Percentiles rank a stretch among this genome's conserved stretches.
Evolutionary conservation across 2,797 vertebrate genomes (phyloP).

Genomic region (Phalanger gymnotis): DNA sequence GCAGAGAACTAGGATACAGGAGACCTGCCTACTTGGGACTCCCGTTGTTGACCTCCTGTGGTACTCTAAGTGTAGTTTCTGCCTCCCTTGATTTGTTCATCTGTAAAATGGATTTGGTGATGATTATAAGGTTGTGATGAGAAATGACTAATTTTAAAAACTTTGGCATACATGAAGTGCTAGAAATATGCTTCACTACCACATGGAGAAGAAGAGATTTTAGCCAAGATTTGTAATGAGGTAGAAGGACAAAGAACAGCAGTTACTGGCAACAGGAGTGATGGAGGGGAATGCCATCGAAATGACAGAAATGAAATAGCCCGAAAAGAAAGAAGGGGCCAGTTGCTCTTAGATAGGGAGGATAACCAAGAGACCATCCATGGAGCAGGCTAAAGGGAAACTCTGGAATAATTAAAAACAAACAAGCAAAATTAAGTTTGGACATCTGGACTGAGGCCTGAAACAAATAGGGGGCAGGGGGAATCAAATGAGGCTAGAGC

Average conservation of each 20-base stretch:
- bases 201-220: conserved; percentile 53
- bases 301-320: not conserved
- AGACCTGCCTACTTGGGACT: not conserved
- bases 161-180: conserved; percentile 38
- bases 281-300: not conserved
- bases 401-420: conserved; percentile 41
- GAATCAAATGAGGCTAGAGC: conserved; percentile 1
- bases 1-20: not conserved
- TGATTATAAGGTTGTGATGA: conserved; percentile 50
- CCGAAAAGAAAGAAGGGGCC: not conserved
- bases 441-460: conserved; percentile 25
- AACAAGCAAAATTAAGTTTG: not conserved
- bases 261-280: conserved; percentile 21
- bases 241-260: conserved; percentile 45
- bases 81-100: conserved; percentile 39
- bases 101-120: conserved; percentile 58
- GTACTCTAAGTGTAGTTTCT: not conserved
- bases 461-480: not conserved
- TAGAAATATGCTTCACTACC: conserved; percentile 65
- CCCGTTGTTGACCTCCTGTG: conserved; percentile 3
- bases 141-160: conserved; percentile 57
- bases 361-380: conserved; percentile 20
- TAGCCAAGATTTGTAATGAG: conserved; percentile 61
- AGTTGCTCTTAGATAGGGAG: not conserved
- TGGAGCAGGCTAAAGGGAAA: not conserved